phyloP scores from a whole-genome alignment of 2,797 vertebrate species.

The Gastrophryne carolinensis region DNA sequence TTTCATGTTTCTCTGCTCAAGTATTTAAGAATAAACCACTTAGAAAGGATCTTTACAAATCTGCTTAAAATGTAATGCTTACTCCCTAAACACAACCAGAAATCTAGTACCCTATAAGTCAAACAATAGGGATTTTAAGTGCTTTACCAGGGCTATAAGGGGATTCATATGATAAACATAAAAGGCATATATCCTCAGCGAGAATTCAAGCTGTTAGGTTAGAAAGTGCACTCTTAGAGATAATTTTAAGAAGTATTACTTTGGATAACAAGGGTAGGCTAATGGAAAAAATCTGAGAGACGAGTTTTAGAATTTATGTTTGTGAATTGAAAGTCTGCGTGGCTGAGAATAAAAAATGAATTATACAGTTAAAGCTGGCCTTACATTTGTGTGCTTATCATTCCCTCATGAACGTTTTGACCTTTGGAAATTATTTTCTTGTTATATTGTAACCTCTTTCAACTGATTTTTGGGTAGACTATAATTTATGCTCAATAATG shows the following conservation, averaged over 20 bases:
- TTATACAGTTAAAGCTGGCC: too few relatives aligned
- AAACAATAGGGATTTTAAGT: not conserved
- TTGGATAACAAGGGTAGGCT: not conserved
- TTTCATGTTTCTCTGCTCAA: too few relatives aligned
- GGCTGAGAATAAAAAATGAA: too few relatives aligned
- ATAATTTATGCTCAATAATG: too few relatives aligned
- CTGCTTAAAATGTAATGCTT: not conserved
- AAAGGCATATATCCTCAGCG: not conserved
- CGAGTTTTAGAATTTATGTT: not conserved
- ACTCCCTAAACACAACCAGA: slow-evolving; percentile 1
- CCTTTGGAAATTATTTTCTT: too few relatives aligned
- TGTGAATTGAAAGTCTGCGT: too few relatives aligned
- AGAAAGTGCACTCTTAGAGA: not conserved
- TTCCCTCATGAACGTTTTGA: too few relatives aligned
- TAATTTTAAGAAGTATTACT: not conserved
- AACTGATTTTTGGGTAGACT: too few relatives aligned
- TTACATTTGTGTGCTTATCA: too few relatives aligned
- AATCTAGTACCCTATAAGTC: not conserved
- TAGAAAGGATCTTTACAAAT: too few relatives aligned
- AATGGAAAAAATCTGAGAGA: not conserved
- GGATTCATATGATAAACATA: not conserved
- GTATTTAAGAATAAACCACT: too few relatives aligned
- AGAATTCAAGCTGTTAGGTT: not conserved
- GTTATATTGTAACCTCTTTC: too few relatives aligned
- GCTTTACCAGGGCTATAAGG: not conserved